These are phyloP conservation scores for Petrophora chlorosata DNA, from an alignment of 2,888 invertebrate genomes.

Conservation along the genomic window DNA sequence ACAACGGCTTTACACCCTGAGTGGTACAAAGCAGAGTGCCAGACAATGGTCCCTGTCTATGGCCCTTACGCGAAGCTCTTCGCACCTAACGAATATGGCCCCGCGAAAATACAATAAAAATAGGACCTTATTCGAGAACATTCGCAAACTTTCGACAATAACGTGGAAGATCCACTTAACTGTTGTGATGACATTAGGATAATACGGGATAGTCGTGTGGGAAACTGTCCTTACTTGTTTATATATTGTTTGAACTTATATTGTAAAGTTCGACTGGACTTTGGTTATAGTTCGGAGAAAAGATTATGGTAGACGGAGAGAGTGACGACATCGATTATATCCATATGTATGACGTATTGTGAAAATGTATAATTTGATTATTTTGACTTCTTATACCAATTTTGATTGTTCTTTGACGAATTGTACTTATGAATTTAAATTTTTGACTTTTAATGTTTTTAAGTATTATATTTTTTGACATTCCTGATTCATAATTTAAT, in stretches of 20 bases:
- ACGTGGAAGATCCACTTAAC: constrained; percentile 19
- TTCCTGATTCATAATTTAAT: no score
- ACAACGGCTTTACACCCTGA: constrained; percentile 5
- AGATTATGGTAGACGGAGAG: no score
- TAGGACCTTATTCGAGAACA: constrained; percentile 8
- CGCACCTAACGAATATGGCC: constrained; percentile 26
- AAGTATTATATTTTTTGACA: no score
- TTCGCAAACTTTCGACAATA: constrained; percentile 15
- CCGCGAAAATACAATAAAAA: constrained; percentile 22
- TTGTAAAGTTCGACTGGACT: no score
- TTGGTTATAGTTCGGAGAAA: no score
- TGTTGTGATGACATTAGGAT: constrained; percentile 18
- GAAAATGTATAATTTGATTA: no score
- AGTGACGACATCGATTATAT: no score
- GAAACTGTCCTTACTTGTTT: constrained; percentile 3
- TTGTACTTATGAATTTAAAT: no score
- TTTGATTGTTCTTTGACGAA: no score
- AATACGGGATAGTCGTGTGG: constrained; percentile 7
- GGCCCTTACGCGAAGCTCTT: constrained; percentile 22
- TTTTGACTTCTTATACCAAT: no score
- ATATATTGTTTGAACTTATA: constrained; percentile 11
- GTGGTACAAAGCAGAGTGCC: constrained; percentile 11
- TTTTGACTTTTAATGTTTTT: no score
- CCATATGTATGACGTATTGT: no score
- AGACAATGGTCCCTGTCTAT: constrained; percentile 24